Percentiles rank a stretch among this genome's conserved stretches.
Conservation (phyloP, 2,888 invertebrate genomes). For the Apomyelois bistriatella region DNA sequence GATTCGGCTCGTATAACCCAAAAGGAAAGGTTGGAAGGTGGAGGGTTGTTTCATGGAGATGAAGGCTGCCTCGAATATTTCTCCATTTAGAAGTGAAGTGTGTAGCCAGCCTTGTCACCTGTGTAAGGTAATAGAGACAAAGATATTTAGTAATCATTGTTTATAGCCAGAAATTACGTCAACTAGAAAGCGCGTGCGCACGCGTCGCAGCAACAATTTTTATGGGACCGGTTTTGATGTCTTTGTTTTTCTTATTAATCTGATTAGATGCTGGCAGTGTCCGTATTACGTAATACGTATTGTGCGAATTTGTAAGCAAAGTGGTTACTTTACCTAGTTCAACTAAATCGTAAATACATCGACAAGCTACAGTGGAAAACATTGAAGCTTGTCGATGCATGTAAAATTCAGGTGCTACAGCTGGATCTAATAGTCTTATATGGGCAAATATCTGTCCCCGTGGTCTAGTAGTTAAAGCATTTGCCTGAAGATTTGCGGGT, state of each 20-base stretch:
- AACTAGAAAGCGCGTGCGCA: slow-evolving; percentile 8
- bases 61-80: not conserved
- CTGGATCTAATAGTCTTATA: too few relatives aligned
- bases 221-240: slow-evolving; percentile 4
- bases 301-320: not conserved
- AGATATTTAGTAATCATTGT: slow-evolving; percentile 1
- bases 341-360: too few relatives aligned
- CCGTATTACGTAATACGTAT: not conserved
- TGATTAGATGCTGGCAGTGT: not conserved
- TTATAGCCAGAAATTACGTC: slow-evolving; percentile 12
- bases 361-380: too few relatives aligned
- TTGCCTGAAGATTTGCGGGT: too few relatives aligned
- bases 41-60: not conserved
- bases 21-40: too few relatives aligned
- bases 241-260: not conserved
- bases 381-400: too few relatives aligned
- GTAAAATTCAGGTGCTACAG: too few relatives aligned
- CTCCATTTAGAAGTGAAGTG: not conserved
- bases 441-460: too few relatives aligned
- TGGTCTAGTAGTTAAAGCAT: too few relatives aligned
- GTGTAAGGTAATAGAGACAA: slow-evolving; percentile 4
- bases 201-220: not conserved
- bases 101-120: not conserved
- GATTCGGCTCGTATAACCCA: too few relatives aligned
- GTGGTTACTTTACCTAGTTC: too few relatives aligned